These are phyloP conservation scores for Drosophila pachea DNA, from an alignment of 1,140 invertebrate species.

Conservation along the genomic window DNA sequence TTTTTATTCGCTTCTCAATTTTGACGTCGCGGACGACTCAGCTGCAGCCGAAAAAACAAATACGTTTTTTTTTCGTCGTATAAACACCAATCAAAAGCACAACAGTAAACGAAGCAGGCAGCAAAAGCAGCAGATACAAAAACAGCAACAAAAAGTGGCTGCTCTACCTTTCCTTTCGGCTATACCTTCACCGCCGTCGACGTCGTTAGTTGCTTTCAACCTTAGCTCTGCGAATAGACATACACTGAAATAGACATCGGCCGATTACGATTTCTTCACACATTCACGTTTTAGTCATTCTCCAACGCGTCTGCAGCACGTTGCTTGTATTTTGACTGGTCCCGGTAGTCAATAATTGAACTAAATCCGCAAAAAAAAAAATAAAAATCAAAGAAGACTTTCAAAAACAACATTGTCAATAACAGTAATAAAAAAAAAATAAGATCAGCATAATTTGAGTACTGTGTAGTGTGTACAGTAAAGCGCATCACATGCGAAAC, in stretches of 20 bases:
- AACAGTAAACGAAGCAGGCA: slow-evolving; percentile 44
- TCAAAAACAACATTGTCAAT: slow-evolving; percentile 4
- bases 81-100: slow-evolving; percentile 32
- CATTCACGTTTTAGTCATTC: slow-evolving; percentile 43
- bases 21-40: slow-evolving; percentile 26
- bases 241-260: slow-evolving; percentile 37
- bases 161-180: slow-evolving; percentile 50
- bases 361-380: slow-evolving; percentile 5
- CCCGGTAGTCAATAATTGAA: neutral
- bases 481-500: slow-evolving; percentile 24
- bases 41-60: slow-evolving; percentile 43
- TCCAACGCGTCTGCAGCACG: slow-evolving; percentile 28
- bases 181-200: slow-evolving; percentile 34
- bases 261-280: slow-evolving; percentile 42
- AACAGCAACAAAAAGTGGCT: slow-evolving; percentile 37
- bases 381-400: slow-evolving; percentile 15
- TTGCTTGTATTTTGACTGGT: slow-evolving; percentile 31
- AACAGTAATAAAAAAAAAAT: neutral
- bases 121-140: slow-evolving; percentile 40
- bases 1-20: slow-evolving; percentile 47
- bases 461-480: slow-evolving; percentile 4
- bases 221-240: slow-evolving; percentile 59
- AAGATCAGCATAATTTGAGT: slow-evolving; percentile 2
- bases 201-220: slow-evolving; percentile 59
- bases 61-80: slow-evolving; percentile 16